Evolutionary conservation across 2,888 invertebrate genomes (phyloP).

Genomic region (Tineola bisselliella): DNA sequence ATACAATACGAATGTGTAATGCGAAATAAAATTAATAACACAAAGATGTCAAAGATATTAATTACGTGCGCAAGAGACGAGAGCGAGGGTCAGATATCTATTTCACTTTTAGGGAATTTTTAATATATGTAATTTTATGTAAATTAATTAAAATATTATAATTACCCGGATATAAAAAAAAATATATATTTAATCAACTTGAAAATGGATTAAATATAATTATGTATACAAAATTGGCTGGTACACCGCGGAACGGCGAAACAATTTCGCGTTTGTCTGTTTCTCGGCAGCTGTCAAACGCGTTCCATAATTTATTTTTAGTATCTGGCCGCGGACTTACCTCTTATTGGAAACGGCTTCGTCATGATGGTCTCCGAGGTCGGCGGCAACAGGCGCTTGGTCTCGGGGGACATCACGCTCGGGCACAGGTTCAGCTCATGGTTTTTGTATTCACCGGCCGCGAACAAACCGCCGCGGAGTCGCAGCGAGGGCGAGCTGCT

Average conservation of each 20-base stretch:
- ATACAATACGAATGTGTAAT: too few relatives aligned
- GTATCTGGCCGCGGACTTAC: conserved; percentile 43
- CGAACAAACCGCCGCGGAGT: conserved; percentile 50
- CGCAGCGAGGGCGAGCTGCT: conserved; percentile 61
- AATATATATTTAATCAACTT: too few relatives aligned
- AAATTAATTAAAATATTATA: too few relatives aligned
- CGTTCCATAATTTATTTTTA: not conserved
- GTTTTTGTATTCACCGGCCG: conserved; percentile 32
- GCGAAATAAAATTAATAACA: too few relatives aligned
- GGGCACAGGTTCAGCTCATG: conserved; percentile 71
- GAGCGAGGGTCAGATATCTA: too few relatives aligned
- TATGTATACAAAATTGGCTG: not conserved
- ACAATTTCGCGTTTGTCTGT: not conserved
- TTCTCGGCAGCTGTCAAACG: not conserved
- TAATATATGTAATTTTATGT: too few relatives aligned
- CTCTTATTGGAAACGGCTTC: conserved; percentile 88
- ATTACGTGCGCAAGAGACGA: too few relatives aligned
- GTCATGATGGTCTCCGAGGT: conserved; percentile 88
- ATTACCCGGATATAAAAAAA: too few relatives aligned
- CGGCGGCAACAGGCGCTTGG: conserved; percentile 75
- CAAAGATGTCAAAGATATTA: too few relatives aligned
- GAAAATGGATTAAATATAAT: too few relatives aligned
- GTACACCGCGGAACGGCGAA: not conserved
- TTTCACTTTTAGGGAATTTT: too few relatives aligned
- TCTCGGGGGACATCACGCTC: conserved; percentile 77